A percentile compares a stretch with the other conserved stretches of the same genome.
Evolutionary conservation across 2,113 vertebrate genomes (phyloP).

Genomic region (Tachuris rubrigastra): DNA sequence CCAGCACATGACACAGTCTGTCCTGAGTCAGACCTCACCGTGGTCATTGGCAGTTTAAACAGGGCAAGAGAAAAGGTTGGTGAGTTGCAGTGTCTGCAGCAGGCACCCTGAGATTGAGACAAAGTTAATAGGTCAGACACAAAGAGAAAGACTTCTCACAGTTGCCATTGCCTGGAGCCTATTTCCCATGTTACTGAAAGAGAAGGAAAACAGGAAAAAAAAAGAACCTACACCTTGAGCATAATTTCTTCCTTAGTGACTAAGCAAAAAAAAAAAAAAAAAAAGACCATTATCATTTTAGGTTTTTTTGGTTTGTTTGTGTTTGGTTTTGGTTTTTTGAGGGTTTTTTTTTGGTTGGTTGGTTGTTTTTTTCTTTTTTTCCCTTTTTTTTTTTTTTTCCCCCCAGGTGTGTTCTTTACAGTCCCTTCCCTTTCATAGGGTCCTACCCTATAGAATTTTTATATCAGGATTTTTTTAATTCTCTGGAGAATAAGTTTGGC

Average conservation of each 20-base stretch:
- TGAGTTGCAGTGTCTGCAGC: not conserved
- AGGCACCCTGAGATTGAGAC: not conserved
- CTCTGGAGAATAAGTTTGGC: not conserved
- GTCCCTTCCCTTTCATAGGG: not conserved
- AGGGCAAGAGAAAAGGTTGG: not conserved
- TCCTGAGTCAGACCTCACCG: not conserved
- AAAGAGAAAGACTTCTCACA: not conserved
- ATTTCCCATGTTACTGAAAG: not conserved
- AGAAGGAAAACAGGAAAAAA: not conserved
- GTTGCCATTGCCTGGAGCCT: not conserved
- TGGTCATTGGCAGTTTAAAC: not conserved
- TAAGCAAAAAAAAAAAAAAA: not conserved
- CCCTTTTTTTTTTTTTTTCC: no score
- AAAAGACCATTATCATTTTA: not conserved
- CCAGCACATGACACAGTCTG: no score
- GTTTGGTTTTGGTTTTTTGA: not conserved
- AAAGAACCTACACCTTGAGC: not conserved
- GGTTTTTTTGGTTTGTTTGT: no score
- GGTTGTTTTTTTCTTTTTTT: no score
- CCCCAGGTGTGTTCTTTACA: not conserved
- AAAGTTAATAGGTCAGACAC: not conserved
- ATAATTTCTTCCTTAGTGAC: not conserved
- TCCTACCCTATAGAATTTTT: not conserved
- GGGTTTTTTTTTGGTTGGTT: accelerated
- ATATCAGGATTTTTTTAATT: not conserved